These are phyloP conservation scores for Tuta absoluta DNA, from an alignment of 2,888 invertebrate genomes.

Conservation along the genomic window DNA sequence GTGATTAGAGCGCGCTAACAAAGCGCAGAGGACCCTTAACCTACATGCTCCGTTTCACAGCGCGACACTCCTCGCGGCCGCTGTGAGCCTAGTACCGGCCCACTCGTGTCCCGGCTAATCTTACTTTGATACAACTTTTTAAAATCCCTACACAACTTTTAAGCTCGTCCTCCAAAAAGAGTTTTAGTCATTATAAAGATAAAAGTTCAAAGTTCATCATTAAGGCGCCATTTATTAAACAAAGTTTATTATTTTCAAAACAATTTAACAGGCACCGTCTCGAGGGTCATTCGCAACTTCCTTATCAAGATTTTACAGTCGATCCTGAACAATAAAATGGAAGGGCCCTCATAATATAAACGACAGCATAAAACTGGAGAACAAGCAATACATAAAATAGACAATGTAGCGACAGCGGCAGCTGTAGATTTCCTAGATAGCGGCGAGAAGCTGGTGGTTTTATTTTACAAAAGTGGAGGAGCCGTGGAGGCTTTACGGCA, in stretches of 20 bases:
- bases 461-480: constrained; percentile 63
- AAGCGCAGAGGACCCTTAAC: constrained; percentile 77
- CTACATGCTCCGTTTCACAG: constrained; percentile 79
- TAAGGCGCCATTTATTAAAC: constrained; percentile 22
- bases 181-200: neutral
- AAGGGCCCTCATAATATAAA: constrained; percentile 55
- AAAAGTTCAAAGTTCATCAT: neutral
- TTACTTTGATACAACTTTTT: constrained; percentile 39
- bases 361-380: constrained; percentile 57
- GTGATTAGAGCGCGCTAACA: constrained; percentile 81
- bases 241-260: constrained; percentile 14
- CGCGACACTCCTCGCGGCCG: constrained; percentile 64
- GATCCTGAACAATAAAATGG: constrained; percentile 53
- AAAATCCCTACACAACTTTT: neutral
- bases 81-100: constrained; percentile 60
- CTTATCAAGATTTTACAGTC: constrained; percentile 53
- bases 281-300: constrained; percentile 39
- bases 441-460: constrained; percentile 54
- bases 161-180: neutral
- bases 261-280: constrained; percentile 18
- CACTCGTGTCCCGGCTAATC: constrained; percentile 61
- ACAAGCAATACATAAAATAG: constrained; percentile 62
- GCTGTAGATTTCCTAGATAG: constrained; percentile 60
- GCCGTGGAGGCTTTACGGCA: constrained; percentile 56
- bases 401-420: constrained; percentile 53